Conservation (phyloP, 2,797 vertebrate genomes). For the Furcifer pardalis region DNA sequence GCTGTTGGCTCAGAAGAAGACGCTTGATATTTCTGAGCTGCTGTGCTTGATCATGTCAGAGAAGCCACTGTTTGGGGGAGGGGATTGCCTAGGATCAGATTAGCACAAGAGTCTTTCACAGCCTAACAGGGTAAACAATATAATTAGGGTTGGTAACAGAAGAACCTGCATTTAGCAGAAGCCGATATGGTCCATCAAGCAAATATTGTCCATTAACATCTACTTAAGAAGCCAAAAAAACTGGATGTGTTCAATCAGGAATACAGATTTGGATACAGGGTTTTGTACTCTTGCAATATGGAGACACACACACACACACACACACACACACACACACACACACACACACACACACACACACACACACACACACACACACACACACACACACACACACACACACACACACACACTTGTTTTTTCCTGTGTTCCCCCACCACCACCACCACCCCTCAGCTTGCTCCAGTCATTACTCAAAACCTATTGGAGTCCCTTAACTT, state of each 20-base stretch:
- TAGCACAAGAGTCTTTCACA: constrained; percentile 23
- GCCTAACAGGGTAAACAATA: constrained; percentile 33
- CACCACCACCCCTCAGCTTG: neutral
- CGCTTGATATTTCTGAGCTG: constrained; percentile 18
- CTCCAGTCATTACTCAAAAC: neutral
- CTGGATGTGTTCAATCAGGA: constrained; percentile 39
- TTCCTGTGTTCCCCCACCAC: neutral
- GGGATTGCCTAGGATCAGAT: constrained; percentile 15
- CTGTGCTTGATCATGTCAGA: constrained; percentile 48
- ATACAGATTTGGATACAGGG: constrained; percentile 21
- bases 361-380: too few species aligned
- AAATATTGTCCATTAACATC: constrained; percentile 30
- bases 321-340: too few species aligned
- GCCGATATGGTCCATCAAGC: constrained; percentile 26
- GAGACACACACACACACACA: too few species aligned
- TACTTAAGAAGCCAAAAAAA: constrained; percentile 38
- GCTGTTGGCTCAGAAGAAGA: constrained; percentile 11
- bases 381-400: too few species aligned
- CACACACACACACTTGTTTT: too few species aligned
- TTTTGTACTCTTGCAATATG: constrained; percentile 13
- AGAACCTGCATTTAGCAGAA: constrained; percentile 24
- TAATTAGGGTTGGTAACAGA: constrained; percentile 19
- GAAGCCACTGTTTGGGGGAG: neutral
- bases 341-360: too few species aligned
- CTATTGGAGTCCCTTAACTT: neutral